Percentiles rank a stretch among this genome's conserved stretches.
These are phyloP conservation scores for Macroglossus sobrinus DNA, from an alignment of 2,113 vertebrate genomes.

Conservation along the genomic window DNA sequence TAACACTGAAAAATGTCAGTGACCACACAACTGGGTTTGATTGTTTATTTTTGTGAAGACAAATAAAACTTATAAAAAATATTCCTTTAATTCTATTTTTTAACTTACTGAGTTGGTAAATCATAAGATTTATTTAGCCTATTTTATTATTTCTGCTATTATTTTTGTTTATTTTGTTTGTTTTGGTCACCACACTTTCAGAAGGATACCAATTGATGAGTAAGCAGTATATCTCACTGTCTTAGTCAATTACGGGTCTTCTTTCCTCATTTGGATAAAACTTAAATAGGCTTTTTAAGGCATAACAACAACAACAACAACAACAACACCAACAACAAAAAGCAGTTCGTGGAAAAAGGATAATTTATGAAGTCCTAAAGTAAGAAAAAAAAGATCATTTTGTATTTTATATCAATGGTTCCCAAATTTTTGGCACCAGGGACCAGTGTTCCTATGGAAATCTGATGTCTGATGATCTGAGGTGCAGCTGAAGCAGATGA, in stretches of 20 bases:
- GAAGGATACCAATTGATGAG: neutral
- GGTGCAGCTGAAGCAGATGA: no score
- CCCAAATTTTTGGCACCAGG: no score
- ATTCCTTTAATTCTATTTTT: slow-evolving; percentile 1
- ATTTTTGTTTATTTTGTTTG: neutral
- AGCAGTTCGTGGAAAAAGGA: neutral
- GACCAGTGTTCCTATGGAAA: no score
- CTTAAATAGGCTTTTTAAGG: neutral
- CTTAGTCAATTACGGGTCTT: neutral
- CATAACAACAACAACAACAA: neutral
- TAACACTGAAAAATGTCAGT: slow-evolving; percentile 43
- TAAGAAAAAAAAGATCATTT: neutral
- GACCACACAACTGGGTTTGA: neutral
- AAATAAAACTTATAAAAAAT: neutral
- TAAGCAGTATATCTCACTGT: neutral
- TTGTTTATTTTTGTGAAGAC: neutral
- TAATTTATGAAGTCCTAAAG: neutral
- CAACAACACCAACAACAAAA: neutral
- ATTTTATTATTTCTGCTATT: neutral
- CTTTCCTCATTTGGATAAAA: neutral
- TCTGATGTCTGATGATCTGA: no score
- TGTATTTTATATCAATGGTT: neutral
- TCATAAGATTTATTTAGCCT: neutral
- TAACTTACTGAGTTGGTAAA: neutral
- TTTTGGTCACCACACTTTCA: neutral